Evolutionary conservation across 2,797 vertebrate species (phyloP).

Genomic region (Sciaenops ocellatus): DNA sequence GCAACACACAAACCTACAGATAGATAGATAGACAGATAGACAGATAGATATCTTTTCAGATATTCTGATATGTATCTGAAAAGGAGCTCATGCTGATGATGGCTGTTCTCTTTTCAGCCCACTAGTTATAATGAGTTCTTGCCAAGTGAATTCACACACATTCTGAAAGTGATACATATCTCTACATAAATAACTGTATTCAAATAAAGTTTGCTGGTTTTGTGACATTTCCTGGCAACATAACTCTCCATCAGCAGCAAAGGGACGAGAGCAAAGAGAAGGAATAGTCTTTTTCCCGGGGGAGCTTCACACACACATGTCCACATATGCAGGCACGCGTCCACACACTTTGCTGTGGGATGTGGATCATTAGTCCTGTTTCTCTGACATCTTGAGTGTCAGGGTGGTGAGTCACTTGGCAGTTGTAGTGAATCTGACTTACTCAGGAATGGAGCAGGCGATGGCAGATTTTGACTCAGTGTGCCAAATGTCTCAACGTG

Average conservation of each 20-base stretch:
- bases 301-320: neutral
- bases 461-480: slow-evolving; percentile 39
- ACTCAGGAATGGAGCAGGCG: slow-evolving; percentile 4
- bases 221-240: slow-evolving; percentile 23
- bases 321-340: neutral
- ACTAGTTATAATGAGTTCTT: slow-evolving; percentile 26
- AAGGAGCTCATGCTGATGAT: slow-evolving; percentile 12
- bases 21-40: neutral
- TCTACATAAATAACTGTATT: slow-evolving; percentile 11
- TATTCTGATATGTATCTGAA: slow-evolving; percentile 11
- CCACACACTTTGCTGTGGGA: slow-evolving; percentile 14
- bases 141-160: slow-evolving; percentile 11
- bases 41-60: neutral
- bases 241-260: slow-evolving; percentile 1
- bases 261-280: slow-evolving; percentile 7
- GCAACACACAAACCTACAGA: too few relatives aligned
- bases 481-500: slow-evolving; percentile 38
- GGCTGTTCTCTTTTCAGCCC: slow-evolving; percentile 23
- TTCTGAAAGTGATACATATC: slow-evolving; percentile 7
- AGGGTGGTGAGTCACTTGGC: slow-evolving; percentile 56
- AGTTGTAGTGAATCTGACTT: slow-evolving; percentile 42
- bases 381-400: slow-evolving; percentile 51
- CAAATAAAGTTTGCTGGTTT: slow-evolving; percentile 12
- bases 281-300: neutral
- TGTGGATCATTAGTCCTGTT: slow-evolving; percentile 53